Base-by-base conservation (phyloP, 2,888 invertebrate genomes). In the Nycteola revayana region DNA sequence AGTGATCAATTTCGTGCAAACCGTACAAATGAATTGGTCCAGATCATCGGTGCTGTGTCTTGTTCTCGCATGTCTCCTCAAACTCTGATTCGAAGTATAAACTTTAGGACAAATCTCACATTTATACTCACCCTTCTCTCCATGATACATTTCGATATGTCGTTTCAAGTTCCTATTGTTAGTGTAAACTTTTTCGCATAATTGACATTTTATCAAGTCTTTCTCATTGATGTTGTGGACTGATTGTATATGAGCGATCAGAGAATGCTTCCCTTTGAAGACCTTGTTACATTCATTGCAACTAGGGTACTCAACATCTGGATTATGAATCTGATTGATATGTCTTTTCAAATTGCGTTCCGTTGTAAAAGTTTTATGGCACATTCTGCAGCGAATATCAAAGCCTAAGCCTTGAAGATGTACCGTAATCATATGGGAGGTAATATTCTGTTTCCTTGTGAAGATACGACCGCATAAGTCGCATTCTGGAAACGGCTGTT, bases 391-490 rank as follows among this genome's bases (percentile, higher is more conserved):
- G 0, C 54, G 42, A 1, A 80, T 74, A 1, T 71, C 55, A 0
- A 64, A 64, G 0, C 66, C 68, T 0, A 62, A 10, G 0, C 74
- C 71, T 55, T 75, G 77, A 0, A 80, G 39, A 42, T 85, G 85
- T 0, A 78, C 75, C 0, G 80, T 80, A 0, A 75, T 66, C 82
- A 86, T 85, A 10, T 86, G 85, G 0, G 82, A 78, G 1, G 61
- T 64, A 0, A 85, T 74, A n/a, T 82, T 85, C 24, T 82, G 81
- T 53, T 80, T 84, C 32, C 85, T 64, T 0, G 76, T 75, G 21
- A 85, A 85, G 0, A 80, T 72, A 4, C 80, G 47, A 0, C 85
- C 84, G 10, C 85, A 86, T 0, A 80, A 21, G 10, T 85, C 84
- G 11, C 85, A 86, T 46, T 86, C 84, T 0, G 86, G 85, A 4